Conservation (phyloP, 1,140 invertebrate genomes). For the Drosophila truncata region DNA sequence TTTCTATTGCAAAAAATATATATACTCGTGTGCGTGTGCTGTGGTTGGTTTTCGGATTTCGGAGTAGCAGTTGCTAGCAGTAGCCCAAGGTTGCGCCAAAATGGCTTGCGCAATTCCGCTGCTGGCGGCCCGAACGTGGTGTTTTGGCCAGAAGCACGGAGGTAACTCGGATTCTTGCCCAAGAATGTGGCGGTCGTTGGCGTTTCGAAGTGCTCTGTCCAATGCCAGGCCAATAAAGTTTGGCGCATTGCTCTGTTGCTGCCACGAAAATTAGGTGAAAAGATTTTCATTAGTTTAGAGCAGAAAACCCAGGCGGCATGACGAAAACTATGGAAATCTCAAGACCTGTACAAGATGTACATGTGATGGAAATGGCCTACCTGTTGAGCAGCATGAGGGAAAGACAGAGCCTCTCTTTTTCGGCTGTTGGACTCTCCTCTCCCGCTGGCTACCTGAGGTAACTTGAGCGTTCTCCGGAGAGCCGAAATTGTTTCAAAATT, state of each 20-base stretch:
- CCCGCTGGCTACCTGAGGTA: conserved; percentile 29
- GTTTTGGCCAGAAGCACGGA: conserved; percentile 62
- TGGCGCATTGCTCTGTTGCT: background rate
- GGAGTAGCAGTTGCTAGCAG: conserved; percentile 16
- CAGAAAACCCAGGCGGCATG: conserved; percentile 25
- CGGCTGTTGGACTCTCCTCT: background rate
- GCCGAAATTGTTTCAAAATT: conserved; percentile 50
- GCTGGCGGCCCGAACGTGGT: conserved; percentile 63
- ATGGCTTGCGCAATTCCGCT: conserved; percentile 71
- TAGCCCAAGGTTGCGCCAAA: conserved; percentile 75
- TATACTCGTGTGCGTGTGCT: conserved; percentile 11
- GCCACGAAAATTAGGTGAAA: conserved; percentile 30
- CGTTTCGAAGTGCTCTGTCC: conserved; percentile 43
- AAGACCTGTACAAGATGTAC: background rate
- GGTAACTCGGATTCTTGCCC: conserved; percentile 66
- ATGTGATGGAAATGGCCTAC: conserved; percentile 21
- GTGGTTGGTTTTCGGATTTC: conserved; percentile 50
- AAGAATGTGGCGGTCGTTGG: conserved; percentile 74
- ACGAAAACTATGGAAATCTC: conserved; percentile 30
- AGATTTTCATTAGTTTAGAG: conserved; percentile 23
- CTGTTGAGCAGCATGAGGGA: conserved; percentile 15
- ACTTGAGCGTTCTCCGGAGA: conserved; percentile 14
- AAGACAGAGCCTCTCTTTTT: conserved; percentile 11
- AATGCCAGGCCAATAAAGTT: conserved; percentile 46
- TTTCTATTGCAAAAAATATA: conserved; percentile 34